Evolutionary conservation across 2,797 vertebrate genomes (phyloP), one percentile per base, ranked within the genome.

Genomic region (Diplodus puntazzo): DNA sequence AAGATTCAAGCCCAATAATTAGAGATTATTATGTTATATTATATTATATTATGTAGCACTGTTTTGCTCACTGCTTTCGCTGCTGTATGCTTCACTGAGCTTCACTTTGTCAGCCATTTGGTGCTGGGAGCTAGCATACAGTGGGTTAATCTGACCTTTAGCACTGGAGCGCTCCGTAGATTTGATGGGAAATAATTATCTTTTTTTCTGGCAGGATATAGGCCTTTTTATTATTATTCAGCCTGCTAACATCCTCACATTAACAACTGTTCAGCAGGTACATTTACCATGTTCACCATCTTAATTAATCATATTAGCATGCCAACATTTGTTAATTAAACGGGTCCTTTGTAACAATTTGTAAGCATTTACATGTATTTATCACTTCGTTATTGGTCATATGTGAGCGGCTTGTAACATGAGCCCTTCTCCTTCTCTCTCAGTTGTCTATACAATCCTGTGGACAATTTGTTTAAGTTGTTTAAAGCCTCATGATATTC

Each of bases 61-160:
- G 27, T 69, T 69, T 48, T 68, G 11, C 34, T 61, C 25, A 53
- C 39, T 39, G 61, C 11, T 58, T 30, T 59, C 59, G 21, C 21
- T 59, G 21, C 23, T 52, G 30, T 52, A 30, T 18, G 21, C 21
- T 30, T 30, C 27, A 30, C 30, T 34, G 30, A 34, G 5, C 30
- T 3, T 45, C 14, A 45, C 43, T 45, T 45, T 45, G 43, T 14
- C 43, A 13, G 43, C 12, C 1, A 0, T 14, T 16, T 52, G 49
- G 10, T 52, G 20, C 20, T n/a, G 49, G 20, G 49, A 34, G 30
- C 30, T 52, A 52, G 9, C 20, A 11, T 11, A 52, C 20, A 52
- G 21, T 23, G n/a, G 1, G 4, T 53, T 53, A 12, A 53, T 21
- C 21, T 13, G 52, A 21, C 11, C 11, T 53, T 23, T 2, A 4